Base-by-base conservation (phyloP, 2,888 invertebrate genomes). In the Oeneis ivallda region DNA sequence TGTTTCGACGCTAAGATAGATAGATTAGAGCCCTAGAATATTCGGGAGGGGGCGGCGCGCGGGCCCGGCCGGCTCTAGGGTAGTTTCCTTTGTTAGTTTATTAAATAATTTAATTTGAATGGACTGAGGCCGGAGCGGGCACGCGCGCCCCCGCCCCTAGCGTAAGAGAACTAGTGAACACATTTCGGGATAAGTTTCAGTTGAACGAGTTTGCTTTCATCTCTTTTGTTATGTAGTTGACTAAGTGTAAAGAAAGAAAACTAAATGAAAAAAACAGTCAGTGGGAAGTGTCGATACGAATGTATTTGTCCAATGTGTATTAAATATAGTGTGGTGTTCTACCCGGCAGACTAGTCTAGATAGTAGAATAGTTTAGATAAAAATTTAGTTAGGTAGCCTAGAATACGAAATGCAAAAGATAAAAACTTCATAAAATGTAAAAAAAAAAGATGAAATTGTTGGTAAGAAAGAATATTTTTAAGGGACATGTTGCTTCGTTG, bases 401-500 rank as follows among this genome's bases (percentile, higher is more conserved):
- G 92, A 86, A 89, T 92, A 92, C 92, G 92, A 93, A 93, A 93
- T 92, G 92, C 92, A 92, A 92, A 89, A 87, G 92, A 86, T 79
- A 89, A 90, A 87, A 92, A 88, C 85, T 86, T 86, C 83, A 91
- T 89, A 92, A 92, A 91, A 90, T 89, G 86, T 89, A 92, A 91
- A 92, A 92, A 91, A 34, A 89, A 92, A 90, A 87, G 87, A 92
- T 91, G 92, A 93, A 93, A 92, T 93, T 92, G 93, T 93, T 91
- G 90, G 89, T 93, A 92, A 93, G 92, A 93, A 92, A 93, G 93
- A 92, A 89, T 93, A 93, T 93, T 93, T 93, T 93, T 93, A 93
- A 91, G 90, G 91, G 84, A 90, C 89, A 90, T 91, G 91, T 92
- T 89, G 92, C 92, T 91, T 92, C 87, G 89, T 92, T 92, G 87